Evolutionary conservation across 92 coral and sea anemone genomes (phyloP).

Genomic region (Parazoanthus swiftii): DNA sequence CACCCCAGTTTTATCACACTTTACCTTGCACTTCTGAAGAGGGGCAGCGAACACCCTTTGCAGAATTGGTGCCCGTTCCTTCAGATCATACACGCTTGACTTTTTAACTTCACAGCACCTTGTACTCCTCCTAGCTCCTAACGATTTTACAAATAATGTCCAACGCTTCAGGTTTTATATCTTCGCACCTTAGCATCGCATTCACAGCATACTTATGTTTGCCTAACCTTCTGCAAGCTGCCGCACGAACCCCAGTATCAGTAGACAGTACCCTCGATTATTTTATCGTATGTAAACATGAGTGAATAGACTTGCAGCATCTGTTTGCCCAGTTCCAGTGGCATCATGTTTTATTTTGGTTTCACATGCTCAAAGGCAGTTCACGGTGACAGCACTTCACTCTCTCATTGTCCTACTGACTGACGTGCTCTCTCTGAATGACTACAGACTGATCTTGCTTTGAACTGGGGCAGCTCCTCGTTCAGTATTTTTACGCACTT

Average conservation of each 20-base stretch:
- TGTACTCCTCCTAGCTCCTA: no score
- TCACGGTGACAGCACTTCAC: constrained; percentile 16
- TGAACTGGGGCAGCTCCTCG: constrained; percentile 26
- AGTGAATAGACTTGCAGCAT: no score
- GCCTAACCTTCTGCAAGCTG: constrained; percentile 32
- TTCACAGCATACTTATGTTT: constrained; percentile 29
- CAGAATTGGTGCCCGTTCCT: no score
- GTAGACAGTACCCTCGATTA: constrained; percentile 23
- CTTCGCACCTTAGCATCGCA: constrained; percentile 30
- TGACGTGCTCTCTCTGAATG: constrained; percentile 13
- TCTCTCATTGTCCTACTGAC: neutral
- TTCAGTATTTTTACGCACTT: constrained; percentile 28
- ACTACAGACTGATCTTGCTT: constrained; percentile 14
- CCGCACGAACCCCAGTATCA: constrained; percentile 21
- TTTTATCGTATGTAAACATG: constrained; percentile 17
- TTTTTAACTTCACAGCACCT: no score
- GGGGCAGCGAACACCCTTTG: no score
- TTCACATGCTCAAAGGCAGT: neutral
- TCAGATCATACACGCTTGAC: no score
- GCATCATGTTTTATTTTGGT: neutral
- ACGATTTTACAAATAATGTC: no score
- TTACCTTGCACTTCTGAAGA: no score
- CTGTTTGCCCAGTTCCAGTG: constrained; percentile 16
- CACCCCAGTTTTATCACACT: no score
- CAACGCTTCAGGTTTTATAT: constrained; percentile 9